Base-by-base conservation (phyloP, 2,113 vertebrate species). In the Rissa tridactyla region DNA sequence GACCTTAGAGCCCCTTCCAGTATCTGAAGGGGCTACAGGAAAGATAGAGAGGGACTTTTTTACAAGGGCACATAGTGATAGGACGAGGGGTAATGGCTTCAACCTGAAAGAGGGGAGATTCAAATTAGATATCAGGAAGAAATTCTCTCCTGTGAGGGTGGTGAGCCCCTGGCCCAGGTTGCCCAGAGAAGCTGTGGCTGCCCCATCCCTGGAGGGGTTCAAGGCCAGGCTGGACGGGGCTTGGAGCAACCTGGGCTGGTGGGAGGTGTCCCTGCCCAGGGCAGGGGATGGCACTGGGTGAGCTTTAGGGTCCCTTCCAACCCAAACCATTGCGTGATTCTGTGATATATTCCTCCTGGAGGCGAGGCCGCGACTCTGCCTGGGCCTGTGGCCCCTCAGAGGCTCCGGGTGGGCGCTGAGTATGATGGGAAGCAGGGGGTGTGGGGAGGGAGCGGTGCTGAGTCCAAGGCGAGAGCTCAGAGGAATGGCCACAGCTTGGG, bases 341-440 rank as follows among this genome's bases (percentile, higher is more conserved):
- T 64, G 29, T 64, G 62, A 29, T 2, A 6, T 1, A 5, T 18
- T 21, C 19, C 10, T 44, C 25, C 4, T 20, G 57, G 13, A 15
- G 30, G 2, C 3, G 1, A 42, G 23, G 54, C 60, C 4, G 3
- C 2, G 1, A 47, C n/a, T 10, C 57, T 1, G 10, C 15, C 47
- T 32, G 55, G 29, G 25, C 15, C 15, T 23, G 26, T 5, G 19
- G 34, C 38, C 68, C 47, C 26, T 36, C 29, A 4, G 61, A 49
- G 55, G 22, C 44, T 44, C 22, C 4, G 16, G 3, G 19, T 3
- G 32, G 70, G 5, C 15, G 42, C 29, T 5, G 1, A 0, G 20
- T 5, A 1, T 5, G 4, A 4, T 11, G 2, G 1, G 60, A 21
- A 36, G 30, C 20, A 6, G 42, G 55, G 26, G 16, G 4, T 0